These are phyloP conservation scores for Drosophila mercatorum DNA, from an alignment of 2,888 invertebrate genomes.

Conservation along the genomic window DNA sequence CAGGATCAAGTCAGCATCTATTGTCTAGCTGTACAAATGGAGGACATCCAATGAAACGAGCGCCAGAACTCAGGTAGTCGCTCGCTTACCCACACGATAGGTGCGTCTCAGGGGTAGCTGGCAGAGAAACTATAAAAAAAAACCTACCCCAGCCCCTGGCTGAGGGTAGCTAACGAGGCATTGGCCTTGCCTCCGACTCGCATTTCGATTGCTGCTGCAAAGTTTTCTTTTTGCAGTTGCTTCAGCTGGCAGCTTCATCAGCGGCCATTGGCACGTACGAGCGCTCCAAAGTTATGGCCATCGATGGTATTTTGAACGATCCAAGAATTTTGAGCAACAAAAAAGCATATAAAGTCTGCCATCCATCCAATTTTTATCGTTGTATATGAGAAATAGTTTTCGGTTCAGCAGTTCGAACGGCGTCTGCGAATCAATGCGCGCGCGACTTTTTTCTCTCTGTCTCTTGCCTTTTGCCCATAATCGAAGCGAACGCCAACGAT, in stretches of 20 bases:
- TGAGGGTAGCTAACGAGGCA: slow-evolving; percentile 14
- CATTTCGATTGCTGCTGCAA: slow-evolving; percentile 19
- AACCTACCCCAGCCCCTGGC: slow-evolving; percentile 44
- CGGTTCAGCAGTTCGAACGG: slow-evolving; percentile 57
- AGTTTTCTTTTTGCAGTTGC: slow-evolving; percentile 5
- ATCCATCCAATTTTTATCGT: slow-evolving; percentile 17
- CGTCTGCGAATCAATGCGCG: slow-evolving; percentile 55
- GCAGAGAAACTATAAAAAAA: slow-evolving; percentile 15
- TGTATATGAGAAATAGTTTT: slow-evolving; percentile 84
- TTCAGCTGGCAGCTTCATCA: slow-evolving; percentile 13
- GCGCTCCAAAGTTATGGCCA: slow-evolving; percentile 73
- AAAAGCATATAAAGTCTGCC: slow-evolving; percentile 56
- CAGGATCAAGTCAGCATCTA: not conserved
- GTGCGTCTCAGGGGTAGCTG: slow-evolving; percentile 44
- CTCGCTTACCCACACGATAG: slow-evolving; percentile 55
- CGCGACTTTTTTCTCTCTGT: not conserved
- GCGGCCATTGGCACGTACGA: slow-evolving; percentile 74
- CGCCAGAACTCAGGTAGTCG: slow-evolving; percentile 52
- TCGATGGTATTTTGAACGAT: slow-evolving; percentile 85
- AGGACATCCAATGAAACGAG: slow-evolving; percentile 56
- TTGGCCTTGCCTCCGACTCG: slow-evolving; percentile 8
- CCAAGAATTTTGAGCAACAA: slow-evolving; percentile 84
- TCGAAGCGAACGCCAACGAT: slow-evolving; percentile 75
- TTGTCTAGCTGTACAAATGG: slow-evolving; percentile 44
- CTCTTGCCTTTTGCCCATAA: slow-evolving; percentile 60